Conservation (phyloP, 2,888 invertebrate genomes). For the Dasypolia templi region DNA sequence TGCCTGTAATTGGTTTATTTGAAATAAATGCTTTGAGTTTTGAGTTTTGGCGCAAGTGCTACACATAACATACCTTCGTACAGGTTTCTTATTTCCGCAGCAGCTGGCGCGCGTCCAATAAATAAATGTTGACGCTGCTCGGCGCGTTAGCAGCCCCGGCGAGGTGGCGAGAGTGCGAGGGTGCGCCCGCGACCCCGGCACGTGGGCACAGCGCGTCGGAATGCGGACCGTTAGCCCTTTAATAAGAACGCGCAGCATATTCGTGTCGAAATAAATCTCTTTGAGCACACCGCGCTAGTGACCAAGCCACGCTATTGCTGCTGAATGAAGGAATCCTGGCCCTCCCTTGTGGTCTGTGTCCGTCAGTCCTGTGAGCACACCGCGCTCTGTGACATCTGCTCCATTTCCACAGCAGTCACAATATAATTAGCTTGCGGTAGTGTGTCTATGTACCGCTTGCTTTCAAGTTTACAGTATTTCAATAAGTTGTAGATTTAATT, state of each 20-base stretch:
- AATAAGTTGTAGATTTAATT: no score
- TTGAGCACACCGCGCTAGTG: slow-evolving; percentile 1
- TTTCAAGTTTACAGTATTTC: no score
- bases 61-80: slow-evolving; percentile 19
- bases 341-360: background rate
- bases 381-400: background rate
- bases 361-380: background rate
- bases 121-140: slow-evolving; percentile 48
- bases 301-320: slow-evolving; percentile 1
- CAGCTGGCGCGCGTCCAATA: slow-evolving; percentile 53
- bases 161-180: background rate
- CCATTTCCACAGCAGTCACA: background rate
- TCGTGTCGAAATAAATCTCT: slow-evolving; percentile 27
- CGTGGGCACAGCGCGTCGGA: slow-evolving; percentile 21
- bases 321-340: background rate
- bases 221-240: slow-evolving; percentile 39
- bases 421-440: slow-evolving; percentile 6
- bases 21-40: no score
- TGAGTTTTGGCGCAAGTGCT: background rate
- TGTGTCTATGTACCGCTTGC: no score
- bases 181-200: background rate
- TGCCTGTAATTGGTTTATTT: no score
- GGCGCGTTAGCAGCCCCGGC: slow-evolving; percentile 13
- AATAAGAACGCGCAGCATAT: slow-evolving; percentile 36
- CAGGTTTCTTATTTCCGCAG: slow-evolving; percentile 36